Conservation (phyloP, 2,888 invertebrate genomes). For the Smittia sp. region DNA sequence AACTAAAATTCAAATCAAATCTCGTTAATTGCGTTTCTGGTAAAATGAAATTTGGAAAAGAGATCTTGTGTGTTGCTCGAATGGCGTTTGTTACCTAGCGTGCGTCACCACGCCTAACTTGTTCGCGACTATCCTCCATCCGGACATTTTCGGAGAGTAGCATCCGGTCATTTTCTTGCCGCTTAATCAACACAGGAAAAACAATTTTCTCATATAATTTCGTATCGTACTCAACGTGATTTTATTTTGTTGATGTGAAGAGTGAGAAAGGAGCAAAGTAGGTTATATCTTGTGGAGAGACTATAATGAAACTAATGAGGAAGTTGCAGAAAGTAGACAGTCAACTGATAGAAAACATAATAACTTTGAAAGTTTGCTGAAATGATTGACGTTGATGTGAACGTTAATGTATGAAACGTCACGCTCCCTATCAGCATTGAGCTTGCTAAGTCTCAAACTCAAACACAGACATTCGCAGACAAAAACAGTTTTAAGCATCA, state of each 20-base stretch:
- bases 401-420: too few species aligned
- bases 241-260: not conserved
- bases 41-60: not conserved
- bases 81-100: slow-evolving; percentile 46
- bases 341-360: not conserved
- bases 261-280: not conserved
- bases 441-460: too few species aligned
- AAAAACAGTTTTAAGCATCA: too few species aligned
- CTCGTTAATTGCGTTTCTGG: not conserved
- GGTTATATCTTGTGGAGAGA: not conserved
- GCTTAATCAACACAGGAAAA: slow-evolving; percentile 49
- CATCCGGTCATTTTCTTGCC: slow-evolving; percentile 69
- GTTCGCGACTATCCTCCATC: slow-evolving; percentile 91
- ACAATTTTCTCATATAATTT: slow-evolving; percentile 36
- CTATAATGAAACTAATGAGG: not conserved
- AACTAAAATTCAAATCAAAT: not conserved
- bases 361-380: not conserved
- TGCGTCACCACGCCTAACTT: slow-evolving; percentile 82
- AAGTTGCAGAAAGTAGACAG: not conserved
- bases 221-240: slow-evolving; percentile 11
- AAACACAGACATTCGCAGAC: too few species aligned
- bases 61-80: slow-evolving; percentile 6
- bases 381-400: not conserved
- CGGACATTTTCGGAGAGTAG: slow-evolving; percentile 88
- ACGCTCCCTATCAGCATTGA: too few species aligned